Conservation (phyloP, 2,888 invertebrate genomes). For the Lasioglossum figueresi region DNA sequence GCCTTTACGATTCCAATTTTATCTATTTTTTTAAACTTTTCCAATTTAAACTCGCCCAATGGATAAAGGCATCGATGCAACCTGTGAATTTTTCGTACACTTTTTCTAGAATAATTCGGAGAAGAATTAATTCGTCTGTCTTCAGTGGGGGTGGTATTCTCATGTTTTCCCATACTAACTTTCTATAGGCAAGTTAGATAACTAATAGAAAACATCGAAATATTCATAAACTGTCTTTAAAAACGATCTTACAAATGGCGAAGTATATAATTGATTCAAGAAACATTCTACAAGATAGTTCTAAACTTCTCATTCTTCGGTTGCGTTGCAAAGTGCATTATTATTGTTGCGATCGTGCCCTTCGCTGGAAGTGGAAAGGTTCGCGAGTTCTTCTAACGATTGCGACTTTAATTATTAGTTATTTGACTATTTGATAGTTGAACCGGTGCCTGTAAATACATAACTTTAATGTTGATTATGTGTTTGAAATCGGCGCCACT, state of each 20-base stretch:
- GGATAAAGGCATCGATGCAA: neutral
- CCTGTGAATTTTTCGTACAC: neutral
- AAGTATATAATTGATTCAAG: neutral
- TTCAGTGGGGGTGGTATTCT: neutral
- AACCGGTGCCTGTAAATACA: neutral
- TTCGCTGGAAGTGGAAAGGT: neutral
- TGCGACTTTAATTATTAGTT: no score
- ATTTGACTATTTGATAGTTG: no score
- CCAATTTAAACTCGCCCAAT: neutral
- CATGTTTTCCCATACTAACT: neutral
- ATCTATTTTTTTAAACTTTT: neutral
- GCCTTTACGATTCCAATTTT: no score
- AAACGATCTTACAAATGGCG: no score
- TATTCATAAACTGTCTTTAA: no score
- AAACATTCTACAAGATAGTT: neutral
- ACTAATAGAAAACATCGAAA: no score
- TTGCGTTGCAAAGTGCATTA: neutral
- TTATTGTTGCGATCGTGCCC: neutral
- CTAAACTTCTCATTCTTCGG: neutral
- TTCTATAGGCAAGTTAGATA: no score
- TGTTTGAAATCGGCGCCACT: no score
- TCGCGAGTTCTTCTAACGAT: neutral
- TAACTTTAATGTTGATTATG: no score
- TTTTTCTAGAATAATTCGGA: neutral
- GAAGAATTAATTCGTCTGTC: neutral